A percentile compares a stretch with the other conserved stretches of the same genome.
phyloP scores from a whole-genome alignment of 1,140 invertebrate species.

The Sarcophaga bullata region DNA sequence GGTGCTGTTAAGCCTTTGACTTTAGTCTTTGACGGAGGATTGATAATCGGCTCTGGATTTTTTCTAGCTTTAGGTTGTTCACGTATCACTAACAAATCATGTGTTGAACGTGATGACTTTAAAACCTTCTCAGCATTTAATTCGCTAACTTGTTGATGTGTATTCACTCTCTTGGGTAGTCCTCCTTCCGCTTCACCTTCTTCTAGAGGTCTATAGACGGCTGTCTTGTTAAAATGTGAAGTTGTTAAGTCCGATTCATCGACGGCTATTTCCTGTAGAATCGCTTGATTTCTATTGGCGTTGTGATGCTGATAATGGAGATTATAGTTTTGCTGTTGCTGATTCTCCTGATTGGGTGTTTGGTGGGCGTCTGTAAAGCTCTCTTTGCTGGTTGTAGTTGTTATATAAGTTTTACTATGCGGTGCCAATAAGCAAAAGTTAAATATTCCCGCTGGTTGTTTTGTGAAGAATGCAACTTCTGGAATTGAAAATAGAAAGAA shows the following conservation, averaged over 20 bases:
- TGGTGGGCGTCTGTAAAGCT: background rate
- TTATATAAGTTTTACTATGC: constrained; percentile 11
- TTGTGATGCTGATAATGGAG: background rate
- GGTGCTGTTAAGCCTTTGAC: constrained; percentile 27
- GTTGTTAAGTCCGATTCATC: constrained; percentile 26
- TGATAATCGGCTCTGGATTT: background rate
- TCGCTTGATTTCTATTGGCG: background rate
- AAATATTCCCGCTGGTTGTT: constrained; percentile 54
- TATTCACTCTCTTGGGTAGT: background rate
- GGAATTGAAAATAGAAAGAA: constrained; percentile 55
- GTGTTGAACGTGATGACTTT: background rate
- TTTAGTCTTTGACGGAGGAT: background rate
- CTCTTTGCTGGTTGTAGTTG: background rate
- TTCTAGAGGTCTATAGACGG: constrained; percentile 36
- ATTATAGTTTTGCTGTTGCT: background rate
- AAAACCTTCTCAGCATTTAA: background rate
- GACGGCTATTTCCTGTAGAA: constrained; percentile 28
- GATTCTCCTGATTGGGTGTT: background rate
- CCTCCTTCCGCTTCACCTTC: constrained; percentile 11
- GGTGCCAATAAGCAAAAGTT: constrained; percentile 43
- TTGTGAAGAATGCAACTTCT: constrained; percentile 62
- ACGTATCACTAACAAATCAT: constrained; percentile 23
- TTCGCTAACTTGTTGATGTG: background rate
- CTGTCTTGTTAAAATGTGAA: constrained; percentile 25
- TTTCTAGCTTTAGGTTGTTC: constrained; percentile 10